Percentiles rank a stretch among this genome's conserved stretches.
These are phyloP conservation scores for Hymenochirus boettgeri DNA, from an alignment of 2,113 vertebrate species.

Conservation along the genomic window DNA sequence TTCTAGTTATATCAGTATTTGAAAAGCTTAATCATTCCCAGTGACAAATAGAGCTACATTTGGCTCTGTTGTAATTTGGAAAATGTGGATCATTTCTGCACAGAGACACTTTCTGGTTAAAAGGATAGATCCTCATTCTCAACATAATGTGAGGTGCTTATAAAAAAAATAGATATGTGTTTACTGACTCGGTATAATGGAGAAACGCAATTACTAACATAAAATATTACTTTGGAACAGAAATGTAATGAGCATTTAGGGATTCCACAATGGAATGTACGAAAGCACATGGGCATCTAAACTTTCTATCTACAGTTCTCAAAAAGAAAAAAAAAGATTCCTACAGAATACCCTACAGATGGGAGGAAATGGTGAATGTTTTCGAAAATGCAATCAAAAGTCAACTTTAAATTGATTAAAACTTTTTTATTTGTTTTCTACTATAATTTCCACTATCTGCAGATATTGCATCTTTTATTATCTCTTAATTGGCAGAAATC, in stretches of 20 bases:
- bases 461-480: no score
- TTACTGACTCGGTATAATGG: not conserved
- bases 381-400: no score
- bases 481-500: no score
- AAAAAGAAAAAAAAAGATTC: no score
- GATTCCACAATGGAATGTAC: not conserved
- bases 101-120: not conserved
- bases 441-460: no score
- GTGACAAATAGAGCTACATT: not conserved
- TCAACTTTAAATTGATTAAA: no score
- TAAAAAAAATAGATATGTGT: not conserved
- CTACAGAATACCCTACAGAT: no score
- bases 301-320: no score
- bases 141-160: not conserved
- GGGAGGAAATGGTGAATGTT: no score
- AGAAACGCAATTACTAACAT: not conserved
- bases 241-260: not conserved
- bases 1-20: not conserved
- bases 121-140: not conserved
- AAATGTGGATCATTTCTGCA: not conserved
- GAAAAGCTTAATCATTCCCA: not conserved
- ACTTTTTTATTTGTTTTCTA: no score
- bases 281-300: not conserved
- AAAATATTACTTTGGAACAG: conserved; percentile 1
- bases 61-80: not conserved